Evolutionary conservation across 53 echinoderm and acorn worm genomes (phyloP).

Genomic region (Echinarachnius parma): DNA sequence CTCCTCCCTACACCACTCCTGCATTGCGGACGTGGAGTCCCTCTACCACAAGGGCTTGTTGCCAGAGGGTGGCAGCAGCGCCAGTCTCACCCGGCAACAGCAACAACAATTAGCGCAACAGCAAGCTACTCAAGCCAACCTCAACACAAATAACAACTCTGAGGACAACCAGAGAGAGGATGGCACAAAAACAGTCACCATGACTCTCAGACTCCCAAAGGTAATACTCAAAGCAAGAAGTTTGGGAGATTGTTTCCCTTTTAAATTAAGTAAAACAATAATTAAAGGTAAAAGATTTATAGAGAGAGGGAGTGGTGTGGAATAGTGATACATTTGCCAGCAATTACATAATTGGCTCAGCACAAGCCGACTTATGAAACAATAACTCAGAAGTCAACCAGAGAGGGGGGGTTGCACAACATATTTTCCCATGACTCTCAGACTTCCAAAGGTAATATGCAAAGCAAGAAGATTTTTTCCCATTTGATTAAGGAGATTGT

Average conservation of each 20-base stretch:
- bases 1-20: constrained; percentile 56
- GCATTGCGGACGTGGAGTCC: constrained; percentile 42
- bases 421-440: constrained; percentile 28
- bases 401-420: constrained; percentile 17
- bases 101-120: constrained; percentile 3
- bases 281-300: too few species aligned
- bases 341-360: too few species aligned
- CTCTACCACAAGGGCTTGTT: constrained; percentile 33
- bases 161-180: constrained; percentile 17
- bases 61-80: constrained; percentile 34
- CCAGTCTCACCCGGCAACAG: constrained; percentile 34
- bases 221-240: too few species aligned
- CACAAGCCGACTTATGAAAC: too few species aligned
- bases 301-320: too few species aligned
- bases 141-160: constrained; percentile 42
- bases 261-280: too few species aligned
- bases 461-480: too few species aligned
- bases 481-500: too few species aligned
- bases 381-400: constrained; percentile 19
- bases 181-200: constrained; percentile 31
- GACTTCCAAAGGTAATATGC: constrained; percentile 17
- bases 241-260: too few species aligned
- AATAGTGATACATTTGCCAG: too few species aligned
- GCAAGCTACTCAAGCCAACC: neutral
- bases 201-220: constrained; percentile 32